phyloP scores from a whole-genome alignment of 2,888 invertebrate species.

The Tuberolachnus salignus region DNA sequence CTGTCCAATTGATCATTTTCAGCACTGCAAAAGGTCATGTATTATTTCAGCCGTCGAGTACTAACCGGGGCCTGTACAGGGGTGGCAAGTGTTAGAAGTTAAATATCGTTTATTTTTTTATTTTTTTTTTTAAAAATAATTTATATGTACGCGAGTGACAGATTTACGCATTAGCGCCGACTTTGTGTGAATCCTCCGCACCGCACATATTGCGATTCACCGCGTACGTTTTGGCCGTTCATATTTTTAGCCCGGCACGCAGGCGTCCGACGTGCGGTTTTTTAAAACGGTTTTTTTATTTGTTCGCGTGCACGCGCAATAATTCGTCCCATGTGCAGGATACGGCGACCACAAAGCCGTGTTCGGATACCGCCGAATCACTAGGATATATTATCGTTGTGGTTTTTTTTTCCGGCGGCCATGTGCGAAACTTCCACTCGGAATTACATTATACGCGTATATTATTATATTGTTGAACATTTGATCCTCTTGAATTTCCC shows the following conservation, averaged over 20 bases:
- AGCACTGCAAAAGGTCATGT: too few relatives aligned
- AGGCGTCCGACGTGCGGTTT: background rate
- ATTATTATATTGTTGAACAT: constrained; percentile 2
- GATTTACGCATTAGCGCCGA: too few relatives aligned
- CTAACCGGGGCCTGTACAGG: too few relatives aligned
- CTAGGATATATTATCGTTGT: background rate
- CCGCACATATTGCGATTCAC: too few relatives aligned
- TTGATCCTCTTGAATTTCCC: background rate
- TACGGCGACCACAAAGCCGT: background rate
- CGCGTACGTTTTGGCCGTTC: background rate
- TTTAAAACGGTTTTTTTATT: background rate
- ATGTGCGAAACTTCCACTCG: background rate
- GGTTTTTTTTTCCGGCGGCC: background rate
- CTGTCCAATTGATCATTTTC: too few relatives aligned
- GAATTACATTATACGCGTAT: background rate
- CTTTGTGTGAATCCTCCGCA: too few relatives aligned
- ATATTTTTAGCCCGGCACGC: background rate
- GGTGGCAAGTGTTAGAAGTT: too few relatives aligned
- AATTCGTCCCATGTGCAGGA: background rate
- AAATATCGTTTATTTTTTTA: too few relatives aligned
- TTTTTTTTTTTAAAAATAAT: too few relatives aligned
- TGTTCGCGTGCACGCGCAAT: background rate
- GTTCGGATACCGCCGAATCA: background rate
- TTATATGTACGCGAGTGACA: too few relatives aligned
- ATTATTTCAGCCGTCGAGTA: too few relatives aligned